Conservation (phyloP, 2,888 invertebrate genomes). For the Trachelus stipa region DNA sequence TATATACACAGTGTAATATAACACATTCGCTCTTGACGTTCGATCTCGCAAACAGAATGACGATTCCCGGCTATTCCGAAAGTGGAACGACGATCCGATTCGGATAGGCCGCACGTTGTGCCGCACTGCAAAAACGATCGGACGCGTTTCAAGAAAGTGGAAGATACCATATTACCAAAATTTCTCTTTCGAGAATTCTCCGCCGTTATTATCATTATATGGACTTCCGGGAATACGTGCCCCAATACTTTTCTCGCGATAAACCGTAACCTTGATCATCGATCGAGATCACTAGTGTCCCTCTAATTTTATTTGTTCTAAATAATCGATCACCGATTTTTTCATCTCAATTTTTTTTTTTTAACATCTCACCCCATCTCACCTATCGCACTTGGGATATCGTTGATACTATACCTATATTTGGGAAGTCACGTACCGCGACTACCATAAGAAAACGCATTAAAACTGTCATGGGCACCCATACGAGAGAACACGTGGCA, state of each 20-base stretch:
- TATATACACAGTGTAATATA: background rate
- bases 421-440: too few species aligned
- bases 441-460: too few species aligned
- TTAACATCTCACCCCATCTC: slow-evolving; percentile 16
- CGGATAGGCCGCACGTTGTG: background rate
- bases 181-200: background rate
- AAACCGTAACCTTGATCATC: background rate
- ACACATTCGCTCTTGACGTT: background rate
- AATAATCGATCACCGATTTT: slow-evolving; percentile 14
- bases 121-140: slow-evolving; percentile 1
- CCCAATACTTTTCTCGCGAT: background rate
- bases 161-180: background rate
- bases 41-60: background rate
- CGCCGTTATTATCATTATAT: background rate
- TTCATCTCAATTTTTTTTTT: background rate
- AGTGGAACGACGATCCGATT: slow-evolving; percentile 5
- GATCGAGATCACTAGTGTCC: background rate
- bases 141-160: slow-evolving; percentile 8
- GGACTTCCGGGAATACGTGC: background rate
- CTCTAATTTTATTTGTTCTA: background rate
- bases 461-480: too few species aligned
- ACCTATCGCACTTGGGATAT: slow-evolving; percentile 11
- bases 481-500: too few species aligned
- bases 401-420: background rate
- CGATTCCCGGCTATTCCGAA: slow-evolving; percentile 1